Conservation (phyloP, 2,888 invertebrate genomes). For the Phengaris alcon region DNA sequence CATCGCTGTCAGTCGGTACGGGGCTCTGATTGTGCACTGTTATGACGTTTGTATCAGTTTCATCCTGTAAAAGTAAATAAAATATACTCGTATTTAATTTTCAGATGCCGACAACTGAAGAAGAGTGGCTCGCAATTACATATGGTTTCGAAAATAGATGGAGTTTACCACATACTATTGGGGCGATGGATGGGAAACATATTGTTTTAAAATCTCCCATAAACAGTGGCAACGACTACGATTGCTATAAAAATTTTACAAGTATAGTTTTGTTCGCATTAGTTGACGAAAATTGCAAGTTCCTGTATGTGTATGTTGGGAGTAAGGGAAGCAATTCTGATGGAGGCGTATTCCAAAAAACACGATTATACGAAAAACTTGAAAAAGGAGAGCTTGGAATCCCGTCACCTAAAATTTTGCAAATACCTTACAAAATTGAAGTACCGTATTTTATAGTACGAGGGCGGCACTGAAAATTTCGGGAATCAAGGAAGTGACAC, state of each 20-base stretch:
- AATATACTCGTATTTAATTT: background rate
- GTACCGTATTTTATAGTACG: conserved; percentile 41
- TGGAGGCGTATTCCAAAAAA: conserved; percentile 40
- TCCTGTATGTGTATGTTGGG: conserved; percentile 38
- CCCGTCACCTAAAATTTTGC: conserved; percentile 36
- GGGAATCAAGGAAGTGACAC: too few relatives aligned
- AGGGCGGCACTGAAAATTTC: too few relatives aligned
- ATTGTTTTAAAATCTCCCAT: conserved; percentile 35
- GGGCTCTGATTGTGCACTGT: too few relatives aligned
- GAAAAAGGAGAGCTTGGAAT: conserved; percentile 35
- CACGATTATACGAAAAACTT: conserved; percentile 37
- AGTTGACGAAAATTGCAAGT: conserved; percentile 39
- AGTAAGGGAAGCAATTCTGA: conserved; percentile 39
- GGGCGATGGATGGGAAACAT: conserved; percentile 24
- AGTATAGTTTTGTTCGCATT: conserved; percentile 39
- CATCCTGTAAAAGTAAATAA: too few relatives aligned
- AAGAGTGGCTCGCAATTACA: conserved; percentile 32
- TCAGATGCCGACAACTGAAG: conserved; percentile 35
- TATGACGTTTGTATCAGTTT: too few relatives aligned
- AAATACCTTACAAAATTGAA: conserved; percentile 43
- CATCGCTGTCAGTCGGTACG: too few relatives aligned
- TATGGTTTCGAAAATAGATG: conserved; percentile 17
- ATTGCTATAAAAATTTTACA: conserved; percentile 37
- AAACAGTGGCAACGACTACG: conserved; percentile 38
- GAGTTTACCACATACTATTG: conserved; percentile 19